phyloP scores from a whole-genome alignment of 2,113 vertebrate genomes.

The Lagenorhynchus albirostris region DNA sequence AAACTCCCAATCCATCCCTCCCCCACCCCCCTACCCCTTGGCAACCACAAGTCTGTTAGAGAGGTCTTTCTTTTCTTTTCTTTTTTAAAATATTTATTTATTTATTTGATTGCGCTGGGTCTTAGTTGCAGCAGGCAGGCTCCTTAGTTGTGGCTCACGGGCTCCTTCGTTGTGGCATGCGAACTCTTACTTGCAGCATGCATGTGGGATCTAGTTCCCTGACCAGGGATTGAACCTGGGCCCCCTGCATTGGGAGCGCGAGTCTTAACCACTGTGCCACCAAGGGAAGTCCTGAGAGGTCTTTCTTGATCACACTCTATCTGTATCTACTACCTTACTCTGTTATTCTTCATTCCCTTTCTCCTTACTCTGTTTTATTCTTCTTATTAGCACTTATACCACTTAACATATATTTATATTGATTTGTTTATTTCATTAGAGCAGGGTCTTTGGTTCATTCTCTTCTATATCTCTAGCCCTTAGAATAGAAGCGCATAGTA shows the following conservation, averaged over 20 bases:
- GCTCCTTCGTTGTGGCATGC: too few species aligned
- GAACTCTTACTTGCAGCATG: too few species aligned
- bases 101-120: too few species aligned
- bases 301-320: neutral
- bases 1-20: neutral
- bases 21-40: too few species aligned
- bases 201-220: too few species aligned
- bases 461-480: neutral
- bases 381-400: neutral
- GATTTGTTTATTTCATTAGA: neutral
- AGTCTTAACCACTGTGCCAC: too few species aligned
- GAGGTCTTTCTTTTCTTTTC: neutral
- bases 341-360: neutral
- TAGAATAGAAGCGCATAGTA: neutral
- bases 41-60: neutral
- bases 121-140: too few species aligned
- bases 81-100: neutral
- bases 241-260: too few species aligned
- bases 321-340: neutral
- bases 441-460: neutral
- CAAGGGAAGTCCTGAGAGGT: too few species aligned
- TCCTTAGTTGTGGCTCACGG: too few species aligned
- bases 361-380: neutral
- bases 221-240: too few species aligned
- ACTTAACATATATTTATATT: neutral